Conservation (phyloP, 2,888 invertebrate genomes). For the Synergus gifuensis region DNA sequence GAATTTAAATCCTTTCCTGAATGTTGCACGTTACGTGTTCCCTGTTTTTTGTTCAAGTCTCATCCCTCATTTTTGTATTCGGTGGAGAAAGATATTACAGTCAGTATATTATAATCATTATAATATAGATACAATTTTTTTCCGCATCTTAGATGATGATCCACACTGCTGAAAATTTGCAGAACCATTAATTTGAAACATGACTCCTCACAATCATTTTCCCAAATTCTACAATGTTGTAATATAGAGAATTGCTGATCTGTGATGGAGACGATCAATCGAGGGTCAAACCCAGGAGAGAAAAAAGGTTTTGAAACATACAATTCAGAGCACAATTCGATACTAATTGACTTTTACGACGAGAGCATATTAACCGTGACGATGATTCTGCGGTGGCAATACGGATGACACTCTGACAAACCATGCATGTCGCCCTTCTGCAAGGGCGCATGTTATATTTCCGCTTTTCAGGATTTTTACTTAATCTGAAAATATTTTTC, state of each 20-base stretch:
- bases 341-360: slow-evolving; percentile 72
- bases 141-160: too few relatives aligned
- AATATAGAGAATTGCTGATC: not conserved
- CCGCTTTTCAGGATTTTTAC: not conserved
- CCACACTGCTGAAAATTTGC: too few relatives aligned
- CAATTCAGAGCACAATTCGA: slow-evolving; percentile 64
- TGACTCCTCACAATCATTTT: too few relatives aligned
- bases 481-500: too few relatives aligned
- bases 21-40: not conserved
- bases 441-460: not conserved
- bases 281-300: not conserved
- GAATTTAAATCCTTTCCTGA: not conserved
- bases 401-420: slow-evolving; percentile 67
- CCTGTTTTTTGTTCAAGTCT: too few relatives aligned
- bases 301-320: slow-evolving; percentile 20
- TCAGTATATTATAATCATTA: too few relatives aligned
- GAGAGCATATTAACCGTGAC: slow-evolving; percentile 67
- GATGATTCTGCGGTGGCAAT: slow-evolving; percentile 59
- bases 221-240: not conserved
- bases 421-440: slow-evolving; percentile 70
- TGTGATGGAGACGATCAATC: not conserved
- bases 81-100: too few relatives aligned
- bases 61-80: too few relatives aligned
- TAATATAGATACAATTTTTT: too few relatives aligned
- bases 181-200: too few relatives aligned